Base-by-base conservation (phyloP, 1,140 invertebrate species). In the Papilio glaucus region DNA sequence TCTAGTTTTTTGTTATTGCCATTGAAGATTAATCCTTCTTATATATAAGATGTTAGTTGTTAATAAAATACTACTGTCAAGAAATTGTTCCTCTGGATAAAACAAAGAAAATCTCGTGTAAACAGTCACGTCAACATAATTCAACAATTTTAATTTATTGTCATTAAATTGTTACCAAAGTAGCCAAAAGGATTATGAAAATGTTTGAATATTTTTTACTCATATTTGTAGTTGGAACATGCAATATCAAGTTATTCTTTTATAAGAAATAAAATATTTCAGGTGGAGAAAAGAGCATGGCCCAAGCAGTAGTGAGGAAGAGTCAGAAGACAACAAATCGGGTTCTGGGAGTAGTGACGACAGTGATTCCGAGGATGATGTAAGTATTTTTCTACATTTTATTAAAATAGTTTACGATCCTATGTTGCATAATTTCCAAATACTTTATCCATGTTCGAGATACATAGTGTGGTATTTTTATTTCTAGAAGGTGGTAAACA, bases 281-380 rank as follows among this genome's bases (percentile, higher is more conserved):
- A 93, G 92, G 76, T 93, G 91, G 90, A 85, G 95, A 93, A 94
- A 95, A 79, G 94, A 95, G 68, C 94, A 95, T 90, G 92, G 93
- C 33, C 90, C 93, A 67, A 94, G 94, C 72, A 92, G 93, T 75
- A 94, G 94, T 78, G 95, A 95, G 33, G 94, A 95, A 68, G 95
- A 95, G 45, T 94, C 85, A 72, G 94, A 94, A 69, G 93, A 94
- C 72, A 93, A 90, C 57, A 88, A 93, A 80, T 88, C 90, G 72
- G 93, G 91, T 26, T 94, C 94, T 6, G 95, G 94, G 5, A 94
- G 94, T 45, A 89, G 87, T 74, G 94, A 94, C 63, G 95, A 95
- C 15, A 94, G 93, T 80, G 94, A 94, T 57, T 95, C 94, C 33
- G 95, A 95, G 78, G 94, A 94, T 60, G 95, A 95, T 74, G 93